Conservation (phyloP, 2,797 vertebrate genomes). For the Mallotus villosus region DNA sequence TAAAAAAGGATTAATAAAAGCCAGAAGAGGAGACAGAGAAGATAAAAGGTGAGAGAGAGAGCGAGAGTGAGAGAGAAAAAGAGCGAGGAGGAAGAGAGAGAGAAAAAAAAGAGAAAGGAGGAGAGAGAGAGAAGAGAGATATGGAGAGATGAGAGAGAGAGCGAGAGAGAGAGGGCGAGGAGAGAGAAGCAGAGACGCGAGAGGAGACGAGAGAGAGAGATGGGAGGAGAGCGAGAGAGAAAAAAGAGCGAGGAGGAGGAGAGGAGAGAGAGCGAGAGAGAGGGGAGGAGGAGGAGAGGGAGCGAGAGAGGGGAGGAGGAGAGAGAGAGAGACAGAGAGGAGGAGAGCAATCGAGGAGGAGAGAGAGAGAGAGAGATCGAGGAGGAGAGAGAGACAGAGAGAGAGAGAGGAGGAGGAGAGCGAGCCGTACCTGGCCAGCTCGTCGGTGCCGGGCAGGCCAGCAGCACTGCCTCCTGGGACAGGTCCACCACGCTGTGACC, state of each 20-base stretch:
- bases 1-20: no score
- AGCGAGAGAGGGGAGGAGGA: background rate
- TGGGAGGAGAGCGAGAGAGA: background rate
- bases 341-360: no score
- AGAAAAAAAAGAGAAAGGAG: no score
- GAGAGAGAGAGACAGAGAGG: background rate
- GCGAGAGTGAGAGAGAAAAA: no score
- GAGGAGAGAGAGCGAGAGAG: background rate
- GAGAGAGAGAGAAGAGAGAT: background rate
- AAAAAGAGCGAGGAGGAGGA: background rate
- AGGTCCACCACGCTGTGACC: slow-evolving; percentile 87
- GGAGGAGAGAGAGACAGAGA: background rate
- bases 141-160: background rate
- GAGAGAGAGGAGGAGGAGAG: background rate
- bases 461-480: slow-evolving; percentile 88
- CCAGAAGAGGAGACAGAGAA: no score
- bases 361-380: background rate
- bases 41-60: no score
- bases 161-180: background rate
- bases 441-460: slow-evolving; percentile 87
- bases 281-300: background rate
- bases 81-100: no score
- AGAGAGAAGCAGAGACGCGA: no score
- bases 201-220: background rate
- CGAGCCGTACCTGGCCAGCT: slow-evolving; percentile 84